Evolutionary conservation across 2,888 invertebrate genomes (phyloP).

Genomic region (Escarpia spicata): DNA sequence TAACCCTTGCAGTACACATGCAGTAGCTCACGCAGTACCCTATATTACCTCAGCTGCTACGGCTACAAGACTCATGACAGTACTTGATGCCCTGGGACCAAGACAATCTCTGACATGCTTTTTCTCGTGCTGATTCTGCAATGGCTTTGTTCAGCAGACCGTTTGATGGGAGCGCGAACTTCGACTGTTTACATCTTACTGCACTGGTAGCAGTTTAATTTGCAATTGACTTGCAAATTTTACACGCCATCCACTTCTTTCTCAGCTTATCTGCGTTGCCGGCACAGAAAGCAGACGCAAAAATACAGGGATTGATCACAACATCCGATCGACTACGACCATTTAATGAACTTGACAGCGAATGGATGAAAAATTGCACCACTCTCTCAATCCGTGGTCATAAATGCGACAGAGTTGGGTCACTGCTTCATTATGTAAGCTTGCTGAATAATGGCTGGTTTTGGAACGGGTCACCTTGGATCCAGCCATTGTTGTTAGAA

Average conservation of each 20-base stretch:
- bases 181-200: neutral
- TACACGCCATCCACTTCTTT: neutral
- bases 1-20: neutral
- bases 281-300: neutral
- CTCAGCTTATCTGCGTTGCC: neutral
- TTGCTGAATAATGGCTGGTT: neutral
- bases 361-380: neutral
- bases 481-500: neutral
- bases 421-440: neutral
- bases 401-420: neutral
- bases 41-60: neutral
- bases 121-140: neutral
- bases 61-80: neutral
- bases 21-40: neutral
- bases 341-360: conserved; percentile 9
- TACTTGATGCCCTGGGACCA: neutral
- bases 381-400: neutral
- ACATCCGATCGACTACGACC: neutral
- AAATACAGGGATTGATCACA: neutral
- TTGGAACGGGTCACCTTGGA: too few species aligned
- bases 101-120: neutral
- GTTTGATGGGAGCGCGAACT: neutral
- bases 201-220: neutral
- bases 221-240: conserved; percentile 7
- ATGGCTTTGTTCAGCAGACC: neutral